phyloP scores from a whole-genome alignment of 2,113 vertebrate species.

The Nibea coibor region DNA sequence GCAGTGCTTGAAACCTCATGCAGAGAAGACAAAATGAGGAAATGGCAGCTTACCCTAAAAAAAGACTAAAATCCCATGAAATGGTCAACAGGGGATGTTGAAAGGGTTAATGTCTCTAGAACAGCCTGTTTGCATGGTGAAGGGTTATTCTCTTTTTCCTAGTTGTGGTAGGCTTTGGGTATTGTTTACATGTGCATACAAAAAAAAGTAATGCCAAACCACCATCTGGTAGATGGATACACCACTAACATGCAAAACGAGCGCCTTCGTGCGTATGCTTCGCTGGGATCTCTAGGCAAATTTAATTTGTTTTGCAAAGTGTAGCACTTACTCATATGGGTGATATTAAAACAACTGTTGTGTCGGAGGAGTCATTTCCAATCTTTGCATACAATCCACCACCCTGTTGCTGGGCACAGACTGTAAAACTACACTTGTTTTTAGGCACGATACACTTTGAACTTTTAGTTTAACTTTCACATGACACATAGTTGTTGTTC shows the following conservation, averaged over 20 bases:
- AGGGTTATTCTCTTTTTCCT: conserved; percentile 28
- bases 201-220: conserved; percentile 46
- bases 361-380: conserved; percentile 20
- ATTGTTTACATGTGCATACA: conserved; percentile 58
- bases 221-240: conserved; percentile 37
- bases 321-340: conserved; percentile 24
- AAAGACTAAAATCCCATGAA: conserved; percentile 37
- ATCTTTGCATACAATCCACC: conserved; percentile 52
- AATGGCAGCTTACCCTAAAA: conserved; percentile 25
- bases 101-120: conserved; percentile 13
- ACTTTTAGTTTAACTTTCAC: background rate
- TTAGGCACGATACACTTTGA: conserved; percentile 2
- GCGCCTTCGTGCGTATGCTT: conserved; percentile 36
- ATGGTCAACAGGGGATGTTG: conserved; percentile 35
- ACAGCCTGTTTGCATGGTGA: conserved; percentile 17
- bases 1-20: background rate
- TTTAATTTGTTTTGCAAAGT: conserved; percentile 69
- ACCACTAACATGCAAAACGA: conserved; percentile 70
- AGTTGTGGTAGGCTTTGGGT: conserved; percentile 7
- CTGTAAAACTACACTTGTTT: conserved; percentile 21
- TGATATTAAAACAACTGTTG: conserved; percentile 41
- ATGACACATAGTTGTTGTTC: background rate
- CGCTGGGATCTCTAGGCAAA: conserved; percentile 56
- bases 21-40: conserved; percentile 24
- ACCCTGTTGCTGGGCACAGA: conserved; percentile 15